These are phyloP conservation scores for Fulica atra DNA, from an alignment of 2,113 vertebrate species.

Conservation along the genomic window DNA sequence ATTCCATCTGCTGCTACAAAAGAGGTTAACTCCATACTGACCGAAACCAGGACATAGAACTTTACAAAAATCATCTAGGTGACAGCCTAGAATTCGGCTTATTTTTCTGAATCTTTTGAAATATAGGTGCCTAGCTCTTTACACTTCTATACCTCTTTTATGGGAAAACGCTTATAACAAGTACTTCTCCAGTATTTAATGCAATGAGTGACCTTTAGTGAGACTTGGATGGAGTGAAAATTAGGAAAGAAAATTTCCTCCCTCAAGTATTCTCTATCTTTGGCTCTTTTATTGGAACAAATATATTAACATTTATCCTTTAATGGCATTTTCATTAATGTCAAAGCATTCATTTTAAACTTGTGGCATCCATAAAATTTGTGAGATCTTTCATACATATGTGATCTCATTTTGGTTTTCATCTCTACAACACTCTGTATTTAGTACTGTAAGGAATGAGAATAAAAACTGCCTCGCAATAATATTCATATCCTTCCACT, in stretches of 20 bases:
- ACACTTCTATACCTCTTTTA: background rate
- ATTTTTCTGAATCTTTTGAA: background rate
- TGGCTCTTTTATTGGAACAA: background rate
- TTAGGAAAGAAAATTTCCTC: background rate
- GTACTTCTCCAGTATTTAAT: conserved; percentile 13
- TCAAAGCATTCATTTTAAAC: conserved; percentile 6
- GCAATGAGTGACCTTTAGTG: background rate
- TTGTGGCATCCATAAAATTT: conserved; percentile 13
- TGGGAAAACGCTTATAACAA: background rate
- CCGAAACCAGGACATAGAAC: too few species aligned
- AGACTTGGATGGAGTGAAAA: background rate
- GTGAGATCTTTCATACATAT: background rate
- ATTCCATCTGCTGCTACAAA: too few species aligned
- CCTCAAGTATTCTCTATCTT: background rate
- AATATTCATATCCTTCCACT: background rate
- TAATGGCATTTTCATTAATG: conserved; percentile 1
- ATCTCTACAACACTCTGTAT: background rate
- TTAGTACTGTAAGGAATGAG: background rate
- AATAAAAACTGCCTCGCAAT: background rate
- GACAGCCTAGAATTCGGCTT: background rate
- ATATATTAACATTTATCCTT: background rate
- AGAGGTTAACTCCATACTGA: too few species aligned
- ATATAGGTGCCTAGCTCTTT: background rate
- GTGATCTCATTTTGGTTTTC: background rate
- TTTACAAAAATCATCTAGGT: background rate